Base-by-base conservation (phyloP, 1,140 invertebrate species). In the Drosophila rufa region DNA sequence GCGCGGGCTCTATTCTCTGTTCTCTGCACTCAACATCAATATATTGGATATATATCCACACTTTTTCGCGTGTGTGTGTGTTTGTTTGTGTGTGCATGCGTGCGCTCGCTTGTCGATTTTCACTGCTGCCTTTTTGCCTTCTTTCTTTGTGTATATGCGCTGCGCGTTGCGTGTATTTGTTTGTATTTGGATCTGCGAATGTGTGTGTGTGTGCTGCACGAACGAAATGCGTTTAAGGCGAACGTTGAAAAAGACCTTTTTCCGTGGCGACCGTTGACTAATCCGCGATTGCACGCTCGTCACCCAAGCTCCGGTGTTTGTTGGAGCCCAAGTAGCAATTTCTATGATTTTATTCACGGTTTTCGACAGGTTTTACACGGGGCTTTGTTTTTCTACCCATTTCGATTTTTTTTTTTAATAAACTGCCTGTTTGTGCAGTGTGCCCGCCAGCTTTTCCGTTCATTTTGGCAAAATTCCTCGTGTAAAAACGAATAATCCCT, bases 161-260 rank as follows among this genome's bases (percentile, higher is more conserved):
- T 75, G 38, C 59, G 73, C 70, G 76, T 75, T 70, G 50, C 22
- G 22, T 43, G 53, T 64, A 27, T 56, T 57, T 57, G 67, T 69
- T 51, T 70, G 50, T 70, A 47, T 79, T 62, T 64, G 33, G 22
- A 59, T 46, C 22, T 40, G 45, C 30, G 64, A 30, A 15, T 61
- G 74, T 68, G 61, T 47, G 47, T 75, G 40, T 75, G 43, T 75
- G 43, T 64, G 57, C 65, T 46, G 79, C 79, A 80, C 77, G 79
- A 76, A 79, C 75, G 71, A 86, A 86, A 82, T 87, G 83, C 82
- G 70, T 87, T 75, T 81, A 82, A 85, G 78, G 83, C 75, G 78
- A 86, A 77, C 76, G 66, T 73, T 82, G 71, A 86, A 84, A 79
- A 86, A 82, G 62, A 68, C 68, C 74, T 80, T 89, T 75, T 67